phyloP scores from a whole-genome alignment of 2,888 invertebrate species.

The Cephus rjabovi region DNA sequence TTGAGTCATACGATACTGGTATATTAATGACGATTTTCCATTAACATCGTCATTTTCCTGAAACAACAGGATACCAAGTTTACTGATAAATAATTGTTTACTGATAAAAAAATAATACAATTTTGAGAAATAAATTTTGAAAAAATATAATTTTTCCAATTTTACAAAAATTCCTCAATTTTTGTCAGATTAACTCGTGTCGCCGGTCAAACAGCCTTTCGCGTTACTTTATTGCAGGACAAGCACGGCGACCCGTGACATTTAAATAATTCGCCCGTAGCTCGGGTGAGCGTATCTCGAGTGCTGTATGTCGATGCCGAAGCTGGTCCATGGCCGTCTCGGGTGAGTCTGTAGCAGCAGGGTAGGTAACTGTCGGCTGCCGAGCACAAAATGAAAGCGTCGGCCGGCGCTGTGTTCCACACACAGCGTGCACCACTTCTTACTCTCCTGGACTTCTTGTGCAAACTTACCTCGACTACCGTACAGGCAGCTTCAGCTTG shows the following conservation, averaged over 20 bases:
- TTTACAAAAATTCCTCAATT: neutral
- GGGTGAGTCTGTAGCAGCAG: conserved; percentile 3
- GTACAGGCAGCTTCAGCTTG: neutral
- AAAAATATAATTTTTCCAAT: too few relatives aligned
- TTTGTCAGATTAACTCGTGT: neutral
- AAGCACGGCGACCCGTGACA: conserved; percentile 30
- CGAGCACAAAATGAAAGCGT: neutral
- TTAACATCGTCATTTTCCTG: neutral
- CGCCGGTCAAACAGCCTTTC: conserved; percentile 15
- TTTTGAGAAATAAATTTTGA: neutral
- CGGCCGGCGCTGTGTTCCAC: neutral
- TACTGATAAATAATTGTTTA: neutral
- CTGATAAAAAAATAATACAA: neutral
- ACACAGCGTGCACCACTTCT: neutral
- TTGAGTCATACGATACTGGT: neutral
- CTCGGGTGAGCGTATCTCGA: conserved; percentile 1
- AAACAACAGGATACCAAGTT: neutral
- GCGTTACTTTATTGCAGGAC: conserved; percentile 27
- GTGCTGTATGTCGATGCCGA: neutral
- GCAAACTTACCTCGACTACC: neutral
- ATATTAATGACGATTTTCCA: neutral
- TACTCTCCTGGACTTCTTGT: neutral
- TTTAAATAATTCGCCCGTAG: conserved; percentile 19
- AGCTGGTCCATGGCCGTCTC: conserved; percentile 1
- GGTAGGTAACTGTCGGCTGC: neutral